Base-by-base conservation (phyloP, 2,797 vertebrate genomes). In the Gorsachius magnificus region DNA sequence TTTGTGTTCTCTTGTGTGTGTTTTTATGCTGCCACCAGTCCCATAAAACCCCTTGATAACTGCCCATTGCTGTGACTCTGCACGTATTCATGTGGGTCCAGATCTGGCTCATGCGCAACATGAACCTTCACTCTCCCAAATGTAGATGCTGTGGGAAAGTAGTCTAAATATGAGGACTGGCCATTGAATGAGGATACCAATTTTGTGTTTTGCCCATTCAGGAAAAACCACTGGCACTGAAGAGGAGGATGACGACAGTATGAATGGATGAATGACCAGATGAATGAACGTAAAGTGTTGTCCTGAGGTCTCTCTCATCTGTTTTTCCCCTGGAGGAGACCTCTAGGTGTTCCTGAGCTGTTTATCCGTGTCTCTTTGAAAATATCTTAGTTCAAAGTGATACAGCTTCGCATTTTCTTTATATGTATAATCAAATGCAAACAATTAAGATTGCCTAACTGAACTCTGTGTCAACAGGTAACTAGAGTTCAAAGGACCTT, bases 361-460 rank as follows among this genome's bases (percentile, higher is more conserved):
- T 87, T 96, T 88, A 82, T 95, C 81, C 57, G 85, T 0, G 1
- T 92, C 35, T 72, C 85, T 89, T 79, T 41, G 74, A 92, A 95
- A 90, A 70, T 79, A 72, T 53, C 70, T 91, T 64, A 45, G 77
- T 89, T 85, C 92, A 91, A 58, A 94, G 66, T 87, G 95, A 95
- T 63, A 26, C 69, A 93, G 82, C 87, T 86, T 57, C 87, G 54
- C 68, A 63, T 93, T 96, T 95, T 95, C 81, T 94, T 91, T 90
- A 82, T 95, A 69, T 17, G 64, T 92, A 81, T 94, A 97, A 96
- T 89, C 95, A 95, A 96, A 93, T n/a, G 81, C 77, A 97, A 97
- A 97, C 92, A 97, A 91, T 88, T 91, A 60, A 64, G 72, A 91
- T 97, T 97, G 93, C 94, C 57, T 75, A 96, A 96, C 93, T 82